phyloP scores from a whole-genome alignment of 1,140 invertebrate species.

The Panagrolaimus sp. region DNA sequence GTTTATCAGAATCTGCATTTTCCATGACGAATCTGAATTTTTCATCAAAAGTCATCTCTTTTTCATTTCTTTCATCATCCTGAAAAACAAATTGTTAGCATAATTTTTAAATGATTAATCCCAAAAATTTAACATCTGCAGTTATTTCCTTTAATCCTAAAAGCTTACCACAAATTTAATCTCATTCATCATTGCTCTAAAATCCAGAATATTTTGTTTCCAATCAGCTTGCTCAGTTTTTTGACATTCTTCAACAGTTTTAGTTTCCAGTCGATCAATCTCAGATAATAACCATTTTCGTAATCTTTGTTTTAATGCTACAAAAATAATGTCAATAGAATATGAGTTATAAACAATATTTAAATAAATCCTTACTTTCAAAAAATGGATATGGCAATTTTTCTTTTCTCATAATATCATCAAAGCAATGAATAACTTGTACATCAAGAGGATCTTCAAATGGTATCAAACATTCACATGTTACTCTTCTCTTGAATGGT shows the following conservation, averaged over 20 bases:
- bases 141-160: too few relatives aligned
- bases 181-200: slow-evolving; percentile 15
- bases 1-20: not conserved
- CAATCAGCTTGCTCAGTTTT: not conserved
- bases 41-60: slow-evolving; percentile 17
- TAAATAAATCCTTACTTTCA: slow-evolving; percentile 17
- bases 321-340: too few relatives aligned
- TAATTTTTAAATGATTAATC: slow-evolving; percentile 10
- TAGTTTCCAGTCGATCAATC: not conserved
- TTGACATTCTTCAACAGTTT: not conserved
- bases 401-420: slow-evolving; percentile 15
- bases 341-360: too few relatives aligned
- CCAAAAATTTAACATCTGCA: too few relatives aligned
- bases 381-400: slow-evolving; percentile 15
- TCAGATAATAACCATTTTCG: slow-evolving; percentile 14
- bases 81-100: slow-evolving; percentile 9
- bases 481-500: not conserved
- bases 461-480: slow-evolving; percentile 1
- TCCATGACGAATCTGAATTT: slow-evolving; percentile 26
- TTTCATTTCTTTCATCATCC: slow-evolving; percentile 1
- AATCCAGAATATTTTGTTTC: slow-evolving; percentile 8
- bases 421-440: slow-evolving; percentile 20
- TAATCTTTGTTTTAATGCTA: slow-evolving; percentile 16
- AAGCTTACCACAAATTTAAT: slow-evolving; percentile 7
- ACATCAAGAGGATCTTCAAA: slow-evolving; percentile 11